These are phyloP conservation scores for Amblyopsis hoosieri DNA, from an alignment of 2,797 vertebrate species.

Conservation along the genomic window DNA sequence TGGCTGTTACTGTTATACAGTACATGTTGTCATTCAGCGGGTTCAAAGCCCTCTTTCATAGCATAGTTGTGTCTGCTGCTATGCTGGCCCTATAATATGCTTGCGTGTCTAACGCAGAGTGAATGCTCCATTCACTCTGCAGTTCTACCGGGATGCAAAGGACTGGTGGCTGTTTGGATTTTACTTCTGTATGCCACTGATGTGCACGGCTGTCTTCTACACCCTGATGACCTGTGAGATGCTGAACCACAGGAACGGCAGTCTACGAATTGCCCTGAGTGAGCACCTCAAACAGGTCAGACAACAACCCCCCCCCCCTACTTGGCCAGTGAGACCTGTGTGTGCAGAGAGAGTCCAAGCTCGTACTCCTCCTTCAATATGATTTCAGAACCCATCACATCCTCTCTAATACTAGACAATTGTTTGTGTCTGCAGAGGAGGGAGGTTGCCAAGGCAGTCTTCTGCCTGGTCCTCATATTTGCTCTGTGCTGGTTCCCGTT, in stretches of 20 bases:
- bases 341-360: too few species aligned
- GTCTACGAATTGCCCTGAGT: slow-evolving; percentile 91
- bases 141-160: slow-evolving; percentile 89
- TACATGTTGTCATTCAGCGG: too few species aligned
- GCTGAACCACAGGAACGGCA: slow-evolving; percentile 93
- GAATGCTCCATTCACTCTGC: slow-evolving; percentile 6
- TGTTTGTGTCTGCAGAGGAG: slow-evolving; percentile 82
- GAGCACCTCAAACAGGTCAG: slow-evolving; percentile 97
- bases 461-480: slow-evolving; percentile 96
- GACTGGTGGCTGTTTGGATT: slow-evolving; percentile 98
- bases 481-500: slow-evolving; percentile 98
- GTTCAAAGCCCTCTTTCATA: too few species aligned
- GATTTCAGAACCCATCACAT: too few species aligned
- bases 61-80: too few species aligned
- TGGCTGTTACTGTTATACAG: too few species aligned
- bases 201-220: slow-evolving; percentile 92
- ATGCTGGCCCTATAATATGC: too few species aligned
- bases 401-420: background rate
- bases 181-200: slow-evolving; percentile 93
- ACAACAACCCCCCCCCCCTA: background rate
- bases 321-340: too few species aligned
- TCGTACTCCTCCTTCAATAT: too few species aligned
- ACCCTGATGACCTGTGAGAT: slow-evolving; percentile 96
- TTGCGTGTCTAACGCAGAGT: background rate
- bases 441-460: slow-evolving; percentile 97